These are phyloP conservation scores for Clarias fuscus DNA, from an alignment of 2,797 vertebrate species.

Conservation along the genomic window DNA sequence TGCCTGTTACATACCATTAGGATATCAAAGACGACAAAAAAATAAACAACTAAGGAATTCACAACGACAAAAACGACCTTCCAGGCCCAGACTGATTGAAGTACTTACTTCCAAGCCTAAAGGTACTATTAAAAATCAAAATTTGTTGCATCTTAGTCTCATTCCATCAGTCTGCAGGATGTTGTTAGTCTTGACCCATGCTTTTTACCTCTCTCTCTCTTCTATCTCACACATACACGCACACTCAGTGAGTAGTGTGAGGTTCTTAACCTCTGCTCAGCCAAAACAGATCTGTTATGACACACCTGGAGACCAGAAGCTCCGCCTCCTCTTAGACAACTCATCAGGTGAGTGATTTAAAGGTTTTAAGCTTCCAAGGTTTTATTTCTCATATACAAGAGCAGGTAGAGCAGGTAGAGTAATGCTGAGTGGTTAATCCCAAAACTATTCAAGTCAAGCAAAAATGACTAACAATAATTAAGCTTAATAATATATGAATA, in stretches of 20 bases:
- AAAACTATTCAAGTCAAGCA: too few relatives aligned
- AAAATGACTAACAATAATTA: too few relatives aligned
- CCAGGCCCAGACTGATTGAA: too few relatives aligned
- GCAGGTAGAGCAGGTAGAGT: not conserved
- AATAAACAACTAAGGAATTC: too few relatives aligned
- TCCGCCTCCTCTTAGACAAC: slow-evolving; percentile 65
- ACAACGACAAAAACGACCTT: too few relatives aligned
- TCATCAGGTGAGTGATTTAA: slow-evolving; percentile 59
- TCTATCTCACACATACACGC: too few relatives aligned
- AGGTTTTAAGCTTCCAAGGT: not conserved
- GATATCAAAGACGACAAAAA: too few relatives aligned
- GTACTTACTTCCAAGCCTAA: too few relatives aligned
- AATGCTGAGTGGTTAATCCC: not conserved
- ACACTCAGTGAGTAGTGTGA: not conserved
- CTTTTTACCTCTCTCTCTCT: not conserved
- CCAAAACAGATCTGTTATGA: too few relatives aligned
- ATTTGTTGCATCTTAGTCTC: not conserved
- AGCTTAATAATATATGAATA: not conserved
- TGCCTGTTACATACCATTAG: too few relatives aligned
- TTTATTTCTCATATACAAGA: not conserved
- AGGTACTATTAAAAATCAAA: not conserved
- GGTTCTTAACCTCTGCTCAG: too few relatives aligned
- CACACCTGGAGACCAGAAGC: not conserved
- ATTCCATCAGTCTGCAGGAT: too few relatives aligned
- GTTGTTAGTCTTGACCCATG: not conserved